Percentiles rank a stretch among this genome's conserved stretches.
Conservation (phyloP, 2,113 vertebrate genomes). For the Todiramphus saurophagus region DNA sequence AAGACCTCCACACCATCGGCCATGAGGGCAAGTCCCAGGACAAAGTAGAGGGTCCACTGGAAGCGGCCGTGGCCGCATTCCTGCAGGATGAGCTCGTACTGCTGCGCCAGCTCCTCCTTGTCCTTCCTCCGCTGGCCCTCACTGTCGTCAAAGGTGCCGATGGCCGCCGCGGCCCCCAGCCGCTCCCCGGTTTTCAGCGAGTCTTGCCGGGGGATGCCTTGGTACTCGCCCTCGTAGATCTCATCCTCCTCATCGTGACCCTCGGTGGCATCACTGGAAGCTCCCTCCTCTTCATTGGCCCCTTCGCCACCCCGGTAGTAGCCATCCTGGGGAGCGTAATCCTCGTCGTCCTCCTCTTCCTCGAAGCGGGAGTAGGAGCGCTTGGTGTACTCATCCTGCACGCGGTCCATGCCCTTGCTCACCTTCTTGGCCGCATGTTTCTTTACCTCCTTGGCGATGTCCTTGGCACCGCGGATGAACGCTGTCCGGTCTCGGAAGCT, state of each 20-base stretch:
- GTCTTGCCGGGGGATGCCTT: conserved; percentile 92
- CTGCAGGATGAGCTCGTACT: conserved; percentile 94
- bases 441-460: conserved; percentile 97
- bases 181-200: conserved; percentile 75
- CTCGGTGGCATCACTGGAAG: conserved; percentile 94
- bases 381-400: conserved; percentile 92
- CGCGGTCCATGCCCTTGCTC: conserved; percentile 84
- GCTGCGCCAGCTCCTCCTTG: conserved; percentile 90
- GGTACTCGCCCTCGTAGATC: conserved; percentile 97
- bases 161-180: background rate
- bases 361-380: conserved; percentile 93
- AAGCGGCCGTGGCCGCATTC: conserved; percentile 96
- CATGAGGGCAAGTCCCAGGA: conserved; percentile 95
- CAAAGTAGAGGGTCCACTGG: conserved; percentile 98
- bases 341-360: conserved; percentile 90
- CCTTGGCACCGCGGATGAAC: conserved; percentile 95
- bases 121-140: conserved; percentile 86
- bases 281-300: conserved; percentile 85
- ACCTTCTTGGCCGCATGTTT: conserved; percentile 92
- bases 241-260: conserved; percentile 97
- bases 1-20: conserved; percentile 96
- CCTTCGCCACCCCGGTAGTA: conserved; percentile 79
- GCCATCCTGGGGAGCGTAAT: conserved; percentile 80
- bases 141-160: conserved; percentile 72
- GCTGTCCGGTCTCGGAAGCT: conserved; percentile 90